A percentile compares a stretch with the other conserved stretches of the same genome.
phyloP scores from a whole-genome alignment of 2,888 invertebrate species.

The Dermolepida albohirtum region DNA sequence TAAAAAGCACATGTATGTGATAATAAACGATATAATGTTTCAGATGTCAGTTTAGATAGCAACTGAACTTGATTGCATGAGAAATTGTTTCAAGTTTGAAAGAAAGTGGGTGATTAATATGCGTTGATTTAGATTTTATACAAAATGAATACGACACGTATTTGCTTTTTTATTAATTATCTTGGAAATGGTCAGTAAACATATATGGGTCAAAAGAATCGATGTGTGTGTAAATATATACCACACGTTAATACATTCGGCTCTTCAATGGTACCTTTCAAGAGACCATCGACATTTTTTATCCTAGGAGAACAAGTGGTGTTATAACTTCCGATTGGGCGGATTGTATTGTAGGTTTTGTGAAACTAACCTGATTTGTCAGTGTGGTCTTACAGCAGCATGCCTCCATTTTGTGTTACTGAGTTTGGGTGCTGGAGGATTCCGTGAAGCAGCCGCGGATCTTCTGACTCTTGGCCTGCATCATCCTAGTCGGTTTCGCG shows the following conservation, averaged over 20 bases:
- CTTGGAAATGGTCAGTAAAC: conserved; percentile 22
- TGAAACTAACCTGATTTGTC: conserved; percentile 62
- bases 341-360: conserved; percentile 6
- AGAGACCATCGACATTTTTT: conserved; percentile 26
- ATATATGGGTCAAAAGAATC: conserved; percentile 56
- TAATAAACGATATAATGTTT: conserved; percentile 25
- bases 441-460: conserved; percentile 53
- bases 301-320: conserved; percentile 38
- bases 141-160: conserved; percentile 7
- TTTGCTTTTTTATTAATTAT: conserved; percentile 8
- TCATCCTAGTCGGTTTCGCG: conserved; percentile 47
- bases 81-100: neutral
- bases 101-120: neutral
- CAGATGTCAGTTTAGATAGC: neutral
- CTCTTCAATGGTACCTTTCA: neutral
- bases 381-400: conserved; percentile 61
- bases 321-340: conserved; percentile 1
- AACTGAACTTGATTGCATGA: conserved; percentile 1
- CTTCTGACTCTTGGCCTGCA: conserved; percentile 52
- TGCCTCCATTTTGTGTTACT: conserved; percentile 59
- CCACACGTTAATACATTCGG: conserved; percentile 8
- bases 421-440: conserved; percentile 55
- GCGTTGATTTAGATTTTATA: neutral
- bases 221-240: conserved; percentile 48
- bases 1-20: conserved; percentile 30